Evolutionary conservation across 2,113 vertebrate genomes (phyloP).

Genomic region (Leiothrix lutea): DNA sequence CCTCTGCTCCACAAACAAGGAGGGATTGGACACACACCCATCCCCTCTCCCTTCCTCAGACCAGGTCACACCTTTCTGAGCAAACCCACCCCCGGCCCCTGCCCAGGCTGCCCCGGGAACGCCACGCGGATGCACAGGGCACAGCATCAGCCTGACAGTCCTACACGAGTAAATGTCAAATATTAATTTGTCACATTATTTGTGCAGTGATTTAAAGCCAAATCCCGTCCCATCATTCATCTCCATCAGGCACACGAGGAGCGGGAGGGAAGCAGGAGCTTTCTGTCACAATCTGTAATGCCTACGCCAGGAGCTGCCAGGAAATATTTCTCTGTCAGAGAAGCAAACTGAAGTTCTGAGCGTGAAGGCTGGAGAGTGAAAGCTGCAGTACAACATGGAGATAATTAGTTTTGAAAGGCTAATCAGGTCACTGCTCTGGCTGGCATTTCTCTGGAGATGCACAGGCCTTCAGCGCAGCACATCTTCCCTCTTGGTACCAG

Average conservation of each 20-base stretch:
- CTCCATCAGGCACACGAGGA: background rate
- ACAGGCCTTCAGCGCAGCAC: background rate
- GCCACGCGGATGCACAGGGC: background rate
- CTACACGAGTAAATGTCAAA: background rate
- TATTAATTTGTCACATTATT: conserved; percentile 21
- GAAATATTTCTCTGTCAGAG: conserved; percentile 17
- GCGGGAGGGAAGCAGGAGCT: background rate
- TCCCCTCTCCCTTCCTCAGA: background rate
- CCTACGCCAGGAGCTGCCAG: background rate
- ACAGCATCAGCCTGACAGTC: background rate
- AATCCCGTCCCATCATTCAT: background rate
- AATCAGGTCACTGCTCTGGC: background rate
- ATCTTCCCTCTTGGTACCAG: background rate
- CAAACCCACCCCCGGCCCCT: background rate
- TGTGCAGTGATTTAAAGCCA: background rate
- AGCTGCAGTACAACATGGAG: background rate
- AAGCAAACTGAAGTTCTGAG: background rate
- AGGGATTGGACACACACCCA: background rate
- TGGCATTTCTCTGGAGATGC: background rate
- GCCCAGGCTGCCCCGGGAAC: background rate
- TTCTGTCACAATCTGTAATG: conserved; percentile 14
- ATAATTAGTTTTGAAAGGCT: conserved; percentile 34
- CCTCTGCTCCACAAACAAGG: background rate
- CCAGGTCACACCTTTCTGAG: background rate
- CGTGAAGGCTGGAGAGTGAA: background rate